These are phyloP conservation scores for Fundulus diaphanus DNA, from an alignment of 2,797 vertebrate species.

Conservation along the genomic window DNA sequence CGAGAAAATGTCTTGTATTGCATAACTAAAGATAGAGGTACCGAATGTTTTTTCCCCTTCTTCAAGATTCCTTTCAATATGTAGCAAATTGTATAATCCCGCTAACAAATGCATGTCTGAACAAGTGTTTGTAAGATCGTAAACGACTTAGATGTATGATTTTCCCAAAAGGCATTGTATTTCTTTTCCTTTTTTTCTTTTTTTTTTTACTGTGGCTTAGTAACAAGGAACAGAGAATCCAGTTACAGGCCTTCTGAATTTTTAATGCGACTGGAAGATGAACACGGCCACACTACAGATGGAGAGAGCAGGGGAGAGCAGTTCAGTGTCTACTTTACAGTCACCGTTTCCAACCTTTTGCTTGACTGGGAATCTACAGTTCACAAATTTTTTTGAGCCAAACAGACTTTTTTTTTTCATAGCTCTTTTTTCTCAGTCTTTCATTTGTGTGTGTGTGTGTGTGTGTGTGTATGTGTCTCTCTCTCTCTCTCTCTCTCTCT, in stretches of 20 bases:
- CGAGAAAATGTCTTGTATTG: background rate
- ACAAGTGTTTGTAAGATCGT: background rate
- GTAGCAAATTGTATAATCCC: background rate
- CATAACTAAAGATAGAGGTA: background rate
- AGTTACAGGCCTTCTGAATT: conserved; percentile 82
- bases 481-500: too few species aligned
- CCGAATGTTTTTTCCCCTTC: background rate
- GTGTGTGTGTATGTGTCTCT: background rate
- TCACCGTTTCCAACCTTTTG: conserved; percentile 51
- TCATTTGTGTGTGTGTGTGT: background rate
- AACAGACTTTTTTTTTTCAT: background rate
- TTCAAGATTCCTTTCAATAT: background rate
- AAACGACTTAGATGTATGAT: background rate
- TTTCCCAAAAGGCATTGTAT: conserved; percentile 27
- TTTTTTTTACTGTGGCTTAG: conserved; percentile 78
- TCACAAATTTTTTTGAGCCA: conserved; percentile 16
- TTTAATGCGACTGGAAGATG: conserved; percentile 80
- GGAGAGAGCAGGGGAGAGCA: conserved; percentile 56
- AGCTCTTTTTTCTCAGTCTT: background rate
- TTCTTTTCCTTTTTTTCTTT: conserved; percentile 71
- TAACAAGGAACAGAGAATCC: conserved; percentile 76
- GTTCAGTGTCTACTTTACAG: conserved; percentile 71
- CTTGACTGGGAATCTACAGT: conserved; percentile 37
- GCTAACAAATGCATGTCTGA: background rate
- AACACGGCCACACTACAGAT: conserved; percentile 77